These are phyloP conservation scores for Empidonax traillii DNA, from an alignment of 2,113 vertebrate species.

Conservation along the genomic window DNA sequence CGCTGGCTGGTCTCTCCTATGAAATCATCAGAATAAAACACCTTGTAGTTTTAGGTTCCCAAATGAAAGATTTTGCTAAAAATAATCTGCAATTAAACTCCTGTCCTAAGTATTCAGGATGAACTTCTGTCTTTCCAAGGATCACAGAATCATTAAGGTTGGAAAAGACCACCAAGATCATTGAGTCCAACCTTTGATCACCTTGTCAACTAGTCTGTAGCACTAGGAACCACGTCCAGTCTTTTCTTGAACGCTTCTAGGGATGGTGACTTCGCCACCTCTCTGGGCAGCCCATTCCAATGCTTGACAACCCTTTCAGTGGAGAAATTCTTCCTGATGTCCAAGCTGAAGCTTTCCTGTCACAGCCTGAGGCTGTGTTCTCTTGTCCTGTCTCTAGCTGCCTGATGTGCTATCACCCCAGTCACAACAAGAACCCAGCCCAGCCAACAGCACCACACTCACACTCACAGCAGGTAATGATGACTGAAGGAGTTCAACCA, in stretches of 20 bases:
- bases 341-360: not conserved
- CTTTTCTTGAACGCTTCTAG: not conserved
- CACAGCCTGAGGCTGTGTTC: not conserved
- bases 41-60: not conserved
- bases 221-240: not conserved
- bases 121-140: not conserved
- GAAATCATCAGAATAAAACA: not conserved
- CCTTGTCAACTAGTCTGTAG: not conserved
- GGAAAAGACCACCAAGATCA: not conserved
- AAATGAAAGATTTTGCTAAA: not conserved
- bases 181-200: not conserved
- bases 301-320: not conserved
- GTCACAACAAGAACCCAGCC: not conserved
- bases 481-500: not conserved
- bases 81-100: not conserved
- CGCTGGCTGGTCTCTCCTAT: not conserved
- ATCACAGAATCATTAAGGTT: not conserved
- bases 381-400: not conserved
- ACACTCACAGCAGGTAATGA: not conserved
- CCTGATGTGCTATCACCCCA: not conserved
- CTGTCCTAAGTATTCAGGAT: not conserved
- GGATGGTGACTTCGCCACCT: not conserved
- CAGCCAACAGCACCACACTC: not conserved
- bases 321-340: not conserved
- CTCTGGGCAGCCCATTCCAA: not conserved